phyloP scores from a whole-genome alignment of 2,113 vertebrate genomes.

The Glareola pratincola region DNA sequence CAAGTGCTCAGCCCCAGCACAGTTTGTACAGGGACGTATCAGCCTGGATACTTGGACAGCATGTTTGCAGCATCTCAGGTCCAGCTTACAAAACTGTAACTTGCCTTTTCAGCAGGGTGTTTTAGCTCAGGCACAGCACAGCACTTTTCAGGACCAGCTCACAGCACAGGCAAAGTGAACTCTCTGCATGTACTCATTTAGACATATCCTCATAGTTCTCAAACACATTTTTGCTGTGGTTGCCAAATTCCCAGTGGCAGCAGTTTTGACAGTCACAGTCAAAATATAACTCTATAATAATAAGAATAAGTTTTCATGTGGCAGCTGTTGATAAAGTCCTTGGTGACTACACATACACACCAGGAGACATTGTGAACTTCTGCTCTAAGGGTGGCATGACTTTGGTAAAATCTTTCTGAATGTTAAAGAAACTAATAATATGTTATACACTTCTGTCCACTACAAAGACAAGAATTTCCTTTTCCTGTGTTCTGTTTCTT shows the following conservation, averaged over 20 bases:
- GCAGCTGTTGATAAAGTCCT: slow-evolving; percentile 1
- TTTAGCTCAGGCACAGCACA: not conserved
- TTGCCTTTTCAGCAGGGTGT: not conserved
- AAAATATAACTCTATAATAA: slow-evolving; percentile 41
- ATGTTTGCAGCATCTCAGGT: not conserved
- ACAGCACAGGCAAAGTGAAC: not conserved
- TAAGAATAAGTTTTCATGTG: not conserved
- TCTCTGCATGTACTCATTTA: not conserved
- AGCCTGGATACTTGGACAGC: not conserved
- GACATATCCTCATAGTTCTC: not conserved
- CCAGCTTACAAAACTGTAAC: not conserved
- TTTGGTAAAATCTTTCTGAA: not conserved
- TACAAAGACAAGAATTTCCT: not conserved
- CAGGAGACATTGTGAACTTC: not conserved
- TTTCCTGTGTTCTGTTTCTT: not conserved
- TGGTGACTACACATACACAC: not conserved
- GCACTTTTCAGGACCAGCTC: not conserved
- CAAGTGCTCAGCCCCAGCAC: not conserved
- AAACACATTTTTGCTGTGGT: not conserved
- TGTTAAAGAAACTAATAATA: not conserved
- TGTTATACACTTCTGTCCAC: not conserved
- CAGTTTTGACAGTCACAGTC: slow-evolving; percentile 37
- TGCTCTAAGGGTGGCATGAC: not conserved
- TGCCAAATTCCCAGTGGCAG: slow-evolving; percentile 8
- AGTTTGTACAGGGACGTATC: not conserved